Evolutionary conservation across 2,888 invertebrate species (phyloP).

Genomic region (Drosophila meridionalis): DNA sequence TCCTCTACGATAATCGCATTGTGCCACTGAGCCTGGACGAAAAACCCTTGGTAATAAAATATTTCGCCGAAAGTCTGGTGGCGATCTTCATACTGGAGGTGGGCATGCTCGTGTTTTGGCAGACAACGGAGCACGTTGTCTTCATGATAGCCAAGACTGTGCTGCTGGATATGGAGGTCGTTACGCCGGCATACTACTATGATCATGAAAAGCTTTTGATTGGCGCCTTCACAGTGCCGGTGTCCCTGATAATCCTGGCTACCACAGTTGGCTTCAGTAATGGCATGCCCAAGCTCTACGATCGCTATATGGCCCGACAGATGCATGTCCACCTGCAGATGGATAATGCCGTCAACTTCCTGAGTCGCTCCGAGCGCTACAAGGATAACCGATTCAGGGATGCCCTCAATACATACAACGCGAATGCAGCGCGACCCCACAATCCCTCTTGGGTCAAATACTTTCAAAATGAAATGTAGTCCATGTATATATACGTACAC

Average conservation of each 20-base stretch:
- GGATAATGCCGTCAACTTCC: background rate
- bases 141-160: background rate
- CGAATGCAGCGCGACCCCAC: background rate
- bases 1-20: slow-evolving; percentile 28
- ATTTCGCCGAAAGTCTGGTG: slow-evolving; percentile 23
- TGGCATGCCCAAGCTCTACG: slow-evolving; percentile 5
- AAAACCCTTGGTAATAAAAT: background rate
- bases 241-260: slow-evolving; percentile 12
- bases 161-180: background rate
- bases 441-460: background rate
- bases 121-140: background rate
- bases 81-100: slow-evolving; percentile 35
- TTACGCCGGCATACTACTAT: background rate
- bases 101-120: slow-evolving; percentile 32
- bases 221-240: slow-evolving; percentile 22
- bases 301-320: background rate
- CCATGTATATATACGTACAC: background rate
- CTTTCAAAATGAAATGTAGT: background rate
- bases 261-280: slow-evolving; percentile 5
- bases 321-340: background rate
- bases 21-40: slow-evolving; percentile 5
- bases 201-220: slow-evolving; percentile 7
- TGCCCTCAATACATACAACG: slow-evolving; percentile 1
- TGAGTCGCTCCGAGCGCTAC: background rate
- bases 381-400: background rate